phyloP scores from a whole-genome alignment of 2,797 vertebrate species.

The Nyctalus aviator region DNA sequence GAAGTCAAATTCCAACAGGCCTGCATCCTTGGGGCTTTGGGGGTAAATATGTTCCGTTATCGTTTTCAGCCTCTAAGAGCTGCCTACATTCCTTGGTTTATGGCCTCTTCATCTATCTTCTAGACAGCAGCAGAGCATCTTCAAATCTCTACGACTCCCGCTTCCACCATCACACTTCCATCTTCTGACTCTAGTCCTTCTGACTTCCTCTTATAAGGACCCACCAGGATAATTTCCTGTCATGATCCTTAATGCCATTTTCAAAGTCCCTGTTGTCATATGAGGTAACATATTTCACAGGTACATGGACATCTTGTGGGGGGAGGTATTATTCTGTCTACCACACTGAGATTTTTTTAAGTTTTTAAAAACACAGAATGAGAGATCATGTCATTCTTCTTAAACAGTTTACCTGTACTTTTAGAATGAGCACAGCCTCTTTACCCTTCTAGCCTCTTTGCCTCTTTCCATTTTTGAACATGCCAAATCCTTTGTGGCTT shows the following conservation, averaged over 20 bases:
- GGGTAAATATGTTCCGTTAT: neutral
- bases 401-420: neutral
- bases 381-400: neutral
- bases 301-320: neutral
- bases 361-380: neutral
- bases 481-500: neutral
- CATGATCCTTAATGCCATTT: neutral
- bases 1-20: neutral
- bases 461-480: neutral
- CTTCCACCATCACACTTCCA: neutral
- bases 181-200: neutral
- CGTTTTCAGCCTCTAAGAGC: neutral
- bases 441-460: neutral
- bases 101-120: neutral
- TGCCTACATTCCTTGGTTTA: neutral
- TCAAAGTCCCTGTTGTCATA: neutral
- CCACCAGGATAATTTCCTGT: neutral
- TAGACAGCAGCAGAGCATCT: neutral
- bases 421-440: neutral
- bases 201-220: neutral
- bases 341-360: neutral
- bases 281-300: neutral
- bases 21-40: neutral
- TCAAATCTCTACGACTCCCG: neutral
- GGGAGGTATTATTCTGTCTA: neutral